Evolutionary conservation across 2,888 invertebrate species (phyloP).

Genomic region (Brenthis hecate): DNA sequence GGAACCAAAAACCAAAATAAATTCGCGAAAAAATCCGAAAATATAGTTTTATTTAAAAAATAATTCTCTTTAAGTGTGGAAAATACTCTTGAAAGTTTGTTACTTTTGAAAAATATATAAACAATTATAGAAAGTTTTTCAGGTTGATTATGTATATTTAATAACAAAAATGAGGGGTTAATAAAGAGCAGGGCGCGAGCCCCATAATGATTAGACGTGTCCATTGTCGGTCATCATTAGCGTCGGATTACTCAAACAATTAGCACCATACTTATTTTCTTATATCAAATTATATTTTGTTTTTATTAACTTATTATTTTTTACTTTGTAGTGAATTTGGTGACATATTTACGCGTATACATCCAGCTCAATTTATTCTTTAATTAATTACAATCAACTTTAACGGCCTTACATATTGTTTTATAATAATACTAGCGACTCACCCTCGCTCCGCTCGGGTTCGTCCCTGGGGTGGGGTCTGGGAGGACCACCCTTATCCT

Average conservation of each 20-base stretch:
- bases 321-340: background rate
- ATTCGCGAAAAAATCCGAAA: too few relatives aligned
- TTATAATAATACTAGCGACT: too few relatives aligned
- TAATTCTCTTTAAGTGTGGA: too few relatives aligned
- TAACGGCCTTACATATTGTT: too few relatives aligned
- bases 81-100: too few relatives aligned
- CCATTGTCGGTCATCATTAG: conserved; percentile 60
- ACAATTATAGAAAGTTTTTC: background rate
- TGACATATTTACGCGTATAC: background rate
- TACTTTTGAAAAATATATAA: background rate
- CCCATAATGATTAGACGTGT: conserved; percentile 56
- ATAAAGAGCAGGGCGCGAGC: conserved; percentile 37
- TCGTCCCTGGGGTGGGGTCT: too few relatives aligned
- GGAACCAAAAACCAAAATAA: too few relatives aligned
- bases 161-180: conserved; percentile 26
- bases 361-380: too few relatives aligned
- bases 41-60: too few relatives aligned
- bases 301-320: background rate
- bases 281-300: conserved; percentile 1
- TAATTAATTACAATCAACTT: too few relatives aligned
- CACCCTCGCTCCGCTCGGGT: too few relatives aligned
- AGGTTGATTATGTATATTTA: conserved; percentile 10
- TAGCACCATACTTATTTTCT: conserved; percentile 6
- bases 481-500: too few relatives aligned
- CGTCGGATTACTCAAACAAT: conserved; percentile 45